Evolutionary conservation across 2,888 invertebrate species (phyloP).

Genomic region (Papilio protenor): DNA sequence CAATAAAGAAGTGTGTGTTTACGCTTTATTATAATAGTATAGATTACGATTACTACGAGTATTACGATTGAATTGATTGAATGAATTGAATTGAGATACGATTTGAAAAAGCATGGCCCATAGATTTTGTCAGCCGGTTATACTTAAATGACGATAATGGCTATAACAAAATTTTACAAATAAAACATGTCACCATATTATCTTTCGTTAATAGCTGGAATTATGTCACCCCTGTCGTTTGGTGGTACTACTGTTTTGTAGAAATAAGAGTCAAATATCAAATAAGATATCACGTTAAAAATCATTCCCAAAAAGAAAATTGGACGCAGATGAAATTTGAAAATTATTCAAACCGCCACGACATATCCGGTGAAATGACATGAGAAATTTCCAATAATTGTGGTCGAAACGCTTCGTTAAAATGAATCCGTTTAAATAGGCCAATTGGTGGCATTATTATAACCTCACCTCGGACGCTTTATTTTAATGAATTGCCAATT

Average conservation of each 20-base stretch:
- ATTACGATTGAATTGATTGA: too few species aligned
- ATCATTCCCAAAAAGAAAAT: not conserved
- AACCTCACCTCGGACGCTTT: slow-evolving; percentile 5
- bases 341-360: slow-evolving; percentile 7
- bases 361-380: slow-evolving; percentile 14
- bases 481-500: slow-evolving; percentile 27
- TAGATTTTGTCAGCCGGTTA: not conserved
- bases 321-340: not conserved
- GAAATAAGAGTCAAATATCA: not conserved
- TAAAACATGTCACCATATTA: not conserved
- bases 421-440: slow-evolving; percentile 29
- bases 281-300: not conserved
- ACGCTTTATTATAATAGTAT: too few species aligned
- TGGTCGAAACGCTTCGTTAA: slow-evolving; percentile 29
- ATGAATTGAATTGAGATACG: too few species aligned
- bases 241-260: not conserved
- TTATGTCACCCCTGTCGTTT: not conserved
- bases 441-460: slow-evolving; percentile 19
- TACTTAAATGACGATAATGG: not conserved
- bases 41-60: too few species aligned
- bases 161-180: not conserved
- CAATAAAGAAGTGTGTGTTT: too few species aligned
- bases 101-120: not conserved
- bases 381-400: slow-evolving; percentile 38
- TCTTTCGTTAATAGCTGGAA: not conserved